Evolutionary conservation across 2,888 invertebrate genomes (phyloP), one percentile per base, ranked within the genome.

Genomic region (Trichogramma dendrolimi): DNA sequence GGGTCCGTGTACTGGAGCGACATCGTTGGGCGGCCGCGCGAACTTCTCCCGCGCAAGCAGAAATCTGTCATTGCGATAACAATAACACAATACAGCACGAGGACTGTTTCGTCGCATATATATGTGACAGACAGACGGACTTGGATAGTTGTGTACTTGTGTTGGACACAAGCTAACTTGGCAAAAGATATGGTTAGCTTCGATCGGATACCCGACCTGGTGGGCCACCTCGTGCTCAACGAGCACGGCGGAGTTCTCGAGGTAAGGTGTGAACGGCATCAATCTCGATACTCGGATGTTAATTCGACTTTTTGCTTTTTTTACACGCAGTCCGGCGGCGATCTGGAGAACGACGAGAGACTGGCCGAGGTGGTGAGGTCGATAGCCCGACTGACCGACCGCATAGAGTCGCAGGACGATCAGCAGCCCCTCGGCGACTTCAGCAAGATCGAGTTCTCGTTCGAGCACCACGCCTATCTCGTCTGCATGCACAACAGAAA

Each of bases 401-500:
- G 87, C 74, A 83, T 90, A 60, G 27, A 27, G 27, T 27, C 27
- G 27, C 27, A 27, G 27, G 27, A 27, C 27, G 27, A 27, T 27
- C 27, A 27, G 27, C 27, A 27, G 27, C 27, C 27, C 2, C 27
- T 27, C 27, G 27, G 27, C 27, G 27, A 27, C 27, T 27, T 27
- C 27, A 27, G 27, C 27, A 27, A 27, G 27, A 27, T 27, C 27
- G 27, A 27, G 27, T 27, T 27, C 27, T 27, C 27, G 27, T 27
- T 27, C 27, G 27, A 27, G 27, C 27, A 91, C 71, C 90, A 92
- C 75, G 89, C 90, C 80, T 95, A 93, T 75, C 85, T 90, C 55
- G 87, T 94, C 71, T 93, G 93, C 73, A 83, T 94, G 69, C 94
- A 94, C 0, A 94, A 95, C 77, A 89, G 92, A 74, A 88, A 91